Base-by-base conservation (phyloP, 2,113 vertebrate species). In the Peromyscus californicus region DNA sequence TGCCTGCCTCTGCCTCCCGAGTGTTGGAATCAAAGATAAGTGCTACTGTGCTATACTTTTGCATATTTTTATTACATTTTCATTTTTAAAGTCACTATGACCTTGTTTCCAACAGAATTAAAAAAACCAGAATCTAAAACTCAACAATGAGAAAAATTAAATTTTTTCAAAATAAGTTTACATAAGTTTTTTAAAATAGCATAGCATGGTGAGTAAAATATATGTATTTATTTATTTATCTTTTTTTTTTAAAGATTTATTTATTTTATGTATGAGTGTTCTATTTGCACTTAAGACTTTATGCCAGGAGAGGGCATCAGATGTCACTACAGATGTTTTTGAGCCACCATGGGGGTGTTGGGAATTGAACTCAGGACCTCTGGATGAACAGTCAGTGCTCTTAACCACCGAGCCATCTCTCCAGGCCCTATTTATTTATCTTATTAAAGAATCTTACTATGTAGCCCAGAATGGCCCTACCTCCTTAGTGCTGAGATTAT, bases 111-210 rank as follows among this genome's bases (percentile, higher is more conserved):
- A 87, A 94, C 5, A 84, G 51, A 85, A 85, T 51, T 51, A 9
- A 9, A 96, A 94, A 90, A 36, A 88, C 4, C 45, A 48, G 6
- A 39, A 94, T 19, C 17, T 91, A 92, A 94, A 90, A 97, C 84
- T 95, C 63, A 92, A 85, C 59, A 51, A 54, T 31, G 29, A 11
- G 39, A 29, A 29, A 29, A 80, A 74, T 26, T 65, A 51, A 51
- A 85, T 90, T 61, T 11, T 80, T 89, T 94, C 61, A 88, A 94
- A 94, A 13, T 74, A 93, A 88, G 42, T 85, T 95, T 95, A 95
- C 16, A 51, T 0, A 59, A 33, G 24, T 36, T 74, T 91, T 91
- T 61, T 85, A 79, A 90, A 96, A 74, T 79, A 97, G 26, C 19
- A 7, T 82, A 57, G 82, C 82, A 42, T 84, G n/a, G 22, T 3